Evolutionary conservation across 2,888 invertebrate genomes (phyloP).

Genomic region (Teleiodes luculella): DNA sequence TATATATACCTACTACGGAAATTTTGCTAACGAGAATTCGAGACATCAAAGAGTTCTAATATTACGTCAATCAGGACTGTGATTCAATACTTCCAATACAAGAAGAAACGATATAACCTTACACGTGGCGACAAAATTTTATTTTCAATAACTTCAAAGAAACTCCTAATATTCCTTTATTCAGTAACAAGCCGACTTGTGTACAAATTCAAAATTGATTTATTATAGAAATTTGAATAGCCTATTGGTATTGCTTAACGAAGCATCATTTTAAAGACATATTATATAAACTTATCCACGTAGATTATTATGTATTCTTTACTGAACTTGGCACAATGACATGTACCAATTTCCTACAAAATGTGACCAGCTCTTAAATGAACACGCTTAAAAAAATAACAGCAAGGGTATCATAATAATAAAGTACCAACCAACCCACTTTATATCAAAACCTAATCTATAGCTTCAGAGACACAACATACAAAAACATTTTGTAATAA

Average conservation of each 20-base stretch:
- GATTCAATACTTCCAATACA: not conserved
- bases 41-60: too few relatives aligned
- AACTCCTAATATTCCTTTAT: too few relatives aligned
- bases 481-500: constrained; percentile 7
- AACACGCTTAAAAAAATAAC: constrained; percentile 36
- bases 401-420: constrained; percentile 63
- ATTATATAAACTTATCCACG: too few relatives aligned
- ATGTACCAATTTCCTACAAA: not conserved
- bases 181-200: too few relatives aligned
- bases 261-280: too few relatives aligned
- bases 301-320: not conserved
- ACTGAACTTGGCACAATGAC: constrained; percentile 14
- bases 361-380: not conserved
- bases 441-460: constrained; percentile 49
- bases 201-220: not conserved
- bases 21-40: too few relatives aligned
- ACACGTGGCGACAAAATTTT: too few relatives aligned
- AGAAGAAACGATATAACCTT: too few relatives aligned
- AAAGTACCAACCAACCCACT: constrained; percentile 37
- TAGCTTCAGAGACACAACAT: not conserved
- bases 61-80: not conserved
- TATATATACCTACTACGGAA: too few relatives aligned
- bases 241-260: too few relatives aligned
- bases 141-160: too few relatives aligned
- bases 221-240: not conserved